These are phyloP conservation scores for Cydia strobilella DNA, from an alignment of 1,140 invertebrate genomes.

Conservation along the genomic window DNA sequence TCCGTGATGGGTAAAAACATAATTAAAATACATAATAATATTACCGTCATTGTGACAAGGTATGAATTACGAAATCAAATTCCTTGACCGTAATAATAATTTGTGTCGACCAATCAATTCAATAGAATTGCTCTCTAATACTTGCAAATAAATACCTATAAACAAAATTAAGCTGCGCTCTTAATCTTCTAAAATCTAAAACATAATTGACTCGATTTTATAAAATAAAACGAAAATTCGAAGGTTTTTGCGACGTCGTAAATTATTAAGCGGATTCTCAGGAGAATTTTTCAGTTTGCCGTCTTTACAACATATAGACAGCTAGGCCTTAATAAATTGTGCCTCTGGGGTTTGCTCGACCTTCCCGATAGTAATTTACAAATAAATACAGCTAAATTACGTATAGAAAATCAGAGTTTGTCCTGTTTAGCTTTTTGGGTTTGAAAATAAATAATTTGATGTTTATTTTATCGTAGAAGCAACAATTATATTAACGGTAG, in stretches of 20 bases:
- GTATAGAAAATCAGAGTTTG: slow-evolving; percentile 29
- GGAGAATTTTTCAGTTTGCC: slow-evolving; percentile 59
- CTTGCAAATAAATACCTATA: neutral
- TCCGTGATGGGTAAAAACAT: too few species aligned
- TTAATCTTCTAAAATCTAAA: slow-evolving; percentile 27
- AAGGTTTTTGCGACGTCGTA: slow-evolving; percentile 54
- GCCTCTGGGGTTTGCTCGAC: slow-evolving; percentile 52
- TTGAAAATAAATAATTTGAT: neutral
- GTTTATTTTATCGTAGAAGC: too few species aligned
- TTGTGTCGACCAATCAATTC: neutral
- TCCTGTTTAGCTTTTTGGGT: neutral
- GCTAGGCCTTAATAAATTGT: slow-evolving; percentile 63
- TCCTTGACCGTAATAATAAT: too few species aligned
- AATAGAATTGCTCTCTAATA: neutral
- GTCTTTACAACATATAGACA: slow-evolving; percentile 60
- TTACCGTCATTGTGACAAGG: too few species aligned
- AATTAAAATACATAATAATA: too few species aligned
- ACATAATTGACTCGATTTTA: slow-evolving; percentile 28
- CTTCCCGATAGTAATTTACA: slow-evolving; percentile 54
- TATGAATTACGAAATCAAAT: too few species aligned
- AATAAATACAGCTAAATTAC: slow-evolving; percentile 40
- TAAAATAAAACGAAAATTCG: slow-evolving; percentile 29
- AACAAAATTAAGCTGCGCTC: slow-evolving; percentile 26
- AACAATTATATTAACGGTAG: too few species aligned
- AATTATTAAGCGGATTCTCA: slow-evolving; percentile 60